Evolutionary conservation across 2,113 vertebrate species (phyloP).

Genomic region (Periophthalmus modestus): DNA sequence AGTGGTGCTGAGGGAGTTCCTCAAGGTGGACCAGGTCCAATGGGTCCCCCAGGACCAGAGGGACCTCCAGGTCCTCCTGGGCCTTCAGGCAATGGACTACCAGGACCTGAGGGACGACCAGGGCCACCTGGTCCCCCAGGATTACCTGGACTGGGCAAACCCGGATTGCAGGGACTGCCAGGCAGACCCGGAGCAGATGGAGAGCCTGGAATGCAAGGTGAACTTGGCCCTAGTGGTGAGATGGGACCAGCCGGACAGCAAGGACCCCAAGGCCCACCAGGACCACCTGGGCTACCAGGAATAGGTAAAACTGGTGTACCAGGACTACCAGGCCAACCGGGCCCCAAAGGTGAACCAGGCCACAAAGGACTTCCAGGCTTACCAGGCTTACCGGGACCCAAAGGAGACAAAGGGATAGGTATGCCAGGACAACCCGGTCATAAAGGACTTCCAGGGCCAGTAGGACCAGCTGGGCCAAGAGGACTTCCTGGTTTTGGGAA

Average conservation of each 20-base stretch:
- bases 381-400: constrained; percentile 89
- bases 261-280: constrained; percentile 86
- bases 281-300: constrained; percentile 88
- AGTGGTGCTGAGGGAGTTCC: constrained; percentile 88
- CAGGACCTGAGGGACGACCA: constrained; percentile 80
- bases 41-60: constrained; percentile 83
- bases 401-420: constrained; percentile 92
- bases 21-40: constrained; percentile 79
- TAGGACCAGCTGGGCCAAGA: constrained; percentile 85
- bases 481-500: constrained; percentile 91
- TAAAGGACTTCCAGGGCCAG: constrained; percentile 87
- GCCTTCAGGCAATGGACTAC: constrained; percentile 85
- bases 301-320: constrained; percentile 89
- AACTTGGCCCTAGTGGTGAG: constrained; percentile 87
- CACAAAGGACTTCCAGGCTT: constrained; percentile 89
- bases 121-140: constrained; percentile 84
- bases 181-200: constrained; percentile 90
- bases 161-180: constrained; percentile 88
- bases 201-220: constrained; percentile 85
- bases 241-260: constrained; percentile 85
- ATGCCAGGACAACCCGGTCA: constrained; percentile 87
- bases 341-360: constrained; percentile 88
- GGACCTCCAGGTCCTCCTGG: constrained; percentile 84
- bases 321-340: constrained; percentile 88
- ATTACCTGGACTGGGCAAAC: constrained; percentile 88